These are phyloP conservation scores for Sandelia bainsii DNA, from an alignment of 2,797 vertebrate genomes.

Conservation along the genomic window DNA sequence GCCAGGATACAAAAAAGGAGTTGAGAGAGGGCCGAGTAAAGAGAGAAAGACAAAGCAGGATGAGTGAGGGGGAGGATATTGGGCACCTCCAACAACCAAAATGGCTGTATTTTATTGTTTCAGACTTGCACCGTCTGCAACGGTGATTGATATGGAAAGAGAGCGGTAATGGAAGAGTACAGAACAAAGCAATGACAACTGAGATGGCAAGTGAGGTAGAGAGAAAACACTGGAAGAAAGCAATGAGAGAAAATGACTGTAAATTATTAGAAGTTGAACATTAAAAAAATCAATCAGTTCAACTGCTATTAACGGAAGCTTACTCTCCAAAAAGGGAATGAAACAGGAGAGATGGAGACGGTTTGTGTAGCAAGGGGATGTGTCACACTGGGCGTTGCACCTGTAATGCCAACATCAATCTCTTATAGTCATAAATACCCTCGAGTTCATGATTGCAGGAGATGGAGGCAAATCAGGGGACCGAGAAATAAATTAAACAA, in stretches of 20 bases:
- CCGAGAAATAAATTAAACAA: slow-evolving; percentile 40
- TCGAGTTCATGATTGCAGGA: slow-evolving; percentile 9
- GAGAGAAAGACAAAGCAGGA: slow-evolving; percentile 5
- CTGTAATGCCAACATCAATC: slow-evolving; percentile 25
- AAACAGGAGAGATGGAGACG: background rate
- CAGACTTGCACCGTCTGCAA: slow-evolving; percentile 11
- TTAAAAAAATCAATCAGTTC: slow-evolving; percentile 15
- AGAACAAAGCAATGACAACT: slow-evolving; percentile 36
- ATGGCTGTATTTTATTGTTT: slow-evolving; percentile 43
- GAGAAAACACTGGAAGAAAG: background rate
- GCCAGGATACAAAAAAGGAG: background rate
- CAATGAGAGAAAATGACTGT: background rate
- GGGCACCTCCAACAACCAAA: slow-evolving; percentile 37
- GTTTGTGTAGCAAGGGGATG: background rate
- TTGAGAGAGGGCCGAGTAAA: background rate
- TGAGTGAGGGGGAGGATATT: background rate
- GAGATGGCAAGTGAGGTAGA: slow-evolving; percentile 1
- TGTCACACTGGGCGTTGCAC: background rate
- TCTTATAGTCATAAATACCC: slow-evolving; percentile 29
- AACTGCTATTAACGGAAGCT: slow-evolving; percentile 10
- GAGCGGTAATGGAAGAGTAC: slow-evolving; percentile 15
- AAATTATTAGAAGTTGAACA: slow-evolving; percentile 19
- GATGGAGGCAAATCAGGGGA: slow-evolving; percentile 23
- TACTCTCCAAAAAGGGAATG: background rate
- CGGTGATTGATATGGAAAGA: slow-evolving; percentile 35